Evolutionary conservation across 2,113 vertebrate species (phyloP).

Genomic region (Ophthalmolycus amberensis): DNA sequence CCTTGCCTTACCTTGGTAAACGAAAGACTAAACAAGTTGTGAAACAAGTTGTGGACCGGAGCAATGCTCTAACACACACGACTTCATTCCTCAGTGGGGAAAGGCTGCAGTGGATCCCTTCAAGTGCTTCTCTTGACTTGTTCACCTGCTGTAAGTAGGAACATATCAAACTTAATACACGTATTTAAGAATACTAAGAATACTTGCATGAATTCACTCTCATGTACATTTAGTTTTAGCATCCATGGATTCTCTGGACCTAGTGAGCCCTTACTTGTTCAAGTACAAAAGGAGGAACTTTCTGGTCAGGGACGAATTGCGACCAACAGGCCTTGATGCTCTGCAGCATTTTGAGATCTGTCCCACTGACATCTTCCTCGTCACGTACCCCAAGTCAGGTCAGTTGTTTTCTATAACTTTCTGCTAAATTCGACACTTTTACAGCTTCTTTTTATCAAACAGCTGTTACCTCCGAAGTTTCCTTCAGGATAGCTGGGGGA

Average conservation of each 20-base stretch:
- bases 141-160: not conserved
- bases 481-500: no score
- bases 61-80: not conserved
- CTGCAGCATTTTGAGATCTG: slow-evolving; percentile 11
- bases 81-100: not conserved
- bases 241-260: slow-evolving; percentile 22
- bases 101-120: not conserved
- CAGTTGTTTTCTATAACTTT: not conserved
- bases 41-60: no score
- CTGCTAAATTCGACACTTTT: not conserved
- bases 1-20: no score
- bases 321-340: slow-evolving; percentile 6
- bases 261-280: slow-evolving; percentile 11
- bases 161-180: not conserved
- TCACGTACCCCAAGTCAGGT: slow-evolving; percentile 46
- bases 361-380: slow-evolving; percentile 32
- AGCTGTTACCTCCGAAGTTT: no score
- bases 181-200: no score
- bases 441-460: not conserved
- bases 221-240: not conserved
- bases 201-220: not conserved
- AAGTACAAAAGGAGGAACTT: slow-evolving; percentile 17
- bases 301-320: not conserved
- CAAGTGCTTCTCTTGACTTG: not conserved
- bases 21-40: no score